Base-by-base conservation (phyloP, 1,140 invertebrate species). In the Drosophila albomicans region DNA sequence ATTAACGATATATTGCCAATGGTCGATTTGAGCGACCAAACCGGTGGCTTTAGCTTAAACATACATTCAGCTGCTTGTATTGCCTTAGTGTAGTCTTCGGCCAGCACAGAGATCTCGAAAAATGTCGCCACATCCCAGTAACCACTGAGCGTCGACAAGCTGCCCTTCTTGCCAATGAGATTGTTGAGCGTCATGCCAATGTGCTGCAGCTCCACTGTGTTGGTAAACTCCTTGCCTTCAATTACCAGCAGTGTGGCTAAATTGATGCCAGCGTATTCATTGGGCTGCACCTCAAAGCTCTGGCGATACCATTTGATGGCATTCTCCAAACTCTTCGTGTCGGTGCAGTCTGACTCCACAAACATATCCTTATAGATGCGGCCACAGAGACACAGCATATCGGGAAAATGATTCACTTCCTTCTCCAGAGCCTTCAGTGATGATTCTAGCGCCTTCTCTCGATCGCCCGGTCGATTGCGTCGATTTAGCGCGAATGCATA, bases 61-160 rank as follows among this genome's bases (percentile, higher is more conserved):
- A 99, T 99, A 92, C 97, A 99, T 92, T 99, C 98, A 1, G 99
- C 98, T 13, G 99, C 99, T 94, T 99, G 98, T 81, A 98, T 97
- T 5, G 99, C 99, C 93, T 99, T 99, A 3, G 96, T 94, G 93
- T 99, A 99, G 93, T 99, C 98, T 93, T 99, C 97, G 11, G 98
- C 98, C 11, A 99, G 93, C 1, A 99, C 99, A 62, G 97, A 98
- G 64, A 99, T 99, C 93, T 99, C 99, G 93, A 99, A 99, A 93
- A 99, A 99, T 1, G 99, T 99, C 0, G 99, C 99, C 5, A 99
- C 98, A 93, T 99, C 98, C 99, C 99, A 99, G 91, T 99, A 99
- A 90, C 99, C 99, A 82, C 96, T 97, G 2, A 99, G 93, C 15
- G 97, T 97, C 0, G 96, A 96, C 13, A 99, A 93, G 91, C 97